Base-by-base conservation (phyloP, 1,140 invertebrate species). In the Epicauta chinensis region DNA sequence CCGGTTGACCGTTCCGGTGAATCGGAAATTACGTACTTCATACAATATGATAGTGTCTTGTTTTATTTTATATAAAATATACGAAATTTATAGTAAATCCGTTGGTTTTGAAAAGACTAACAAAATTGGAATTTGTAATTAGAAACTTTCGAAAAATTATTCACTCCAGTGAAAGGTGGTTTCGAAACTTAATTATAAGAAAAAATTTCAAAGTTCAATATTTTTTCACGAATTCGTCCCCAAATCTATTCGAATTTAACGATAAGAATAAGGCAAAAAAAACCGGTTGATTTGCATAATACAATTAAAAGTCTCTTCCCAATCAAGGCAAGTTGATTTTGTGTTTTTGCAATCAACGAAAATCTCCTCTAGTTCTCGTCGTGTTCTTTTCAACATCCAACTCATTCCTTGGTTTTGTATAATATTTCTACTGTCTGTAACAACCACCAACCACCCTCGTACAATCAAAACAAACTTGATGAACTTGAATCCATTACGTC, bases 1-100 rank as follows among this genome's bases (percentile, higher is more conserved):
- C 63, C 58, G 55, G 52, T 56, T 45, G 41, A 42, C 49, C 59
- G 61, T 63, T 65, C 60, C 61, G 61, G 59, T 12, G n/a, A 43
- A 52, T 43, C 51, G 42, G 41, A 38, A 46, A 31, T 44, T 45
- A 39, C 42, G 46, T 23, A 23, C 23, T 46, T 42, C 29, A 45
- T 38, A 34, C 15, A 36, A 35, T 47, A 34, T 34, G 45, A 47
- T 47, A 47, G 32, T 47, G 45, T 47, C 45, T 47, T 9, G 17
- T 12, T 47, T 47, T 47, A 7, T 23, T 23, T 23, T 23, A 23
- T 23, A 23, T 23, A 23, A 23, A 23, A 5, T 23, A 23, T 23
- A 23, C n/a, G n/a, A n/a, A n/a, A n/a, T n/a, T n/a, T n/a, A n/a
- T n/a, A n/a, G n/a, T n/a, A n/a, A n/a, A n/a, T n/a, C n/a, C n/a